Conservation (phyloP, 2,888 invertebrate species). For the Andrena praecox region DNA sequence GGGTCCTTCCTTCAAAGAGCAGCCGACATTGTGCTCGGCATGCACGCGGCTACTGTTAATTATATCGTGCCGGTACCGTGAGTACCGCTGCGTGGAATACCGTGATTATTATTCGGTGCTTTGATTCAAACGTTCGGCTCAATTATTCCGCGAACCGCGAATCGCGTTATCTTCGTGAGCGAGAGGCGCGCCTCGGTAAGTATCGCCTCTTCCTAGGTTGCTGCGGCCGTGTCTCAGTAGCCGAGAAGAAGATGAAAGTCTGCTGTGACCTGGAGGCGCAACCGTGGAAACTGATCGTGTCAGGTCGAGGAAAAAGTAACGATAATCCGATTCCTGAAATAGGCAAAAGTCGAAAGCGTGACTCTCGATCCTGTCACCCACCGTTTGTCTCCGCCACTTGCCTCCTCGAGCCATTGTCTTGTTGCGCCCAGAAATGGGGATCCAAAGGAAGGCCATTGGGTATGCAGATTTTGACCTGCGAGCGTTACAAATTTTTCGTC, state of each 20-base stretch:
- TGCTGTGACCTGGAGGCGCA: background rate
- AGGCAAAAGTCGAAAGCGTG: slow-evolving; percentile 74
- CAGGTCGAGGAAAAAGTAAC: slow-evolving; percentile 34
- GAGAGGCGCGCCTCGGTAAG: background rate
- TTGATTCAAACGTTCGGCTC: slow-evolving; percentile 61
- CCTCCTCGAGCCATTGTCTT: slow-evolving; percentile 64
- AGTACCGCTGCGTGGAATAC: slow-evolving; percentile 51
- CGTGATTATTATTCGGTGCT: slow-evolving; percentile 57
- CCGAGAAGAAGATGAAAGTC: background rate
- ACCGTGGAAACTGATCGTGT: slow-evolving; percentile 25
- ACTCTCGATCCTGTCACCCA: slow-evolving; percentile 63
- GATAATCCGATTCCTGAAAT: slow-evolving; percentile 55
- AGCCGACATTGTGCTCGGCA: slow-evolving; percentile 69
- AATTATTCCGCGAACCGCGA: slow-evolving; percentile 49
- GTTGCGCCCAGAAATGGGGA: slow-evolving; percentile 25
- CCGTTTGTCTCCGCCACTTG: slow-evolving; percentile 62
- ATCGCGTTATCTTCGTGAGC: slow-evolving; percentile 16
- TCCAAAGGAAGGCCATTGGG: slow-evolving; percentile 27
- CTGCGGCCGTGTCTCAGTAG: no score
- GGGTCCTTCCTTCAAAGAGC: slow-evolving; percentile 67
- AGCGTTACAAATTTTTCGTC: slow-evolving; percentile 63
- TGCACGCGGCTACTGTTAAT: slow-evolving; percentile 74
- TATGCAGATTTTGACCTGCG: slow-evolving; percentile 74
- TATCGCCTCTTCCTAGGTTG: background rate
- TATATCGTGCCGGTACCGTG: slow-evolving; percentile 58